Evolutionary conservation across 2,797 vertebrate species (phyloP), one percentile per base, ranked within the genome.

Genomic region (Myotis findleyi): DNA sequence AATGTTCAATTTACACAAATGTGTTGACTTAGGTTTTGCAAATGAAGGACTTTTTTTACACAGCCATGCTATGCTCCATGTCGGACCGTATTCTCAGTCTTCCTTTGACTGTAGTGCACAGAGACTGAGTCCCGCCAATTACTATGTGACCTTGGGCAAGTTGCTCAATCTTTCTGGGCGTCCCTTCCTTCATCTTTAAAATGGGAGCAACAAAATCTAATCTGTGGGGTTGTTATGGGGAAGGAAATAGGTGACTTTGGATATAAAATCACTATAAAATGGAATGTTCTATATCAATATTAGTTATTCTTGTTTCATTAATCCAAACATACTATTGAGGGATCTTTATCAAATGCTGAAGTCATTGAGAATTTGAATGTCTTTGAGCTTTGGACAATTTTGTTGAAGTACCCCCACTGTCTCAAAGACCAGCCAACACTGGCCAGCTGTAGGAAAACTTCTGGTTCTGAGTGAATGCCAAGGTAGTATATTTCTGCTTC

Each of bases 1-100:
- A 95, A 96, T 95, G 96, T 95, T 92, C 95, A 95, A 71, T 97
- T 96, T 97, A 93, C 86, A 93, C 88, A 91, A 96, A 93, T 91
- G 85, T 95, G 92, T 96, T 97, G 93, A 96, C 91, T 96, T 95
- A 89, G 75, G 66, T 90, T 97, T 97, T 95, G 83, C 89, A 92
- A 95, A 92, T 95, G 94, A 96, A 96, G 62, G 71, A 72, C 71
- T 96, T 94, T 92, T 88, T 91, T 89, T 8, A n/a, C 89, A 92
- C 9, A 51, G 75, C 69, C 75, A 36, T 18, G 21, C 85, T 80
- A 25, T 55, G 72, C 57, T 94, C 92, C 64, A 86, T n/a, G 30
- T 88, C 91, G 92, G 69, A 77, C 41, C 57, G 30, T 76, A 82
- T 38, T 86, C 82, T 90, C 75, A 25, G 25, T 36, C 33, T 92